Base-by-base conservation (phyloP, 2,797 vertebrate genomes). In the Cuniculus paca region DNA sequence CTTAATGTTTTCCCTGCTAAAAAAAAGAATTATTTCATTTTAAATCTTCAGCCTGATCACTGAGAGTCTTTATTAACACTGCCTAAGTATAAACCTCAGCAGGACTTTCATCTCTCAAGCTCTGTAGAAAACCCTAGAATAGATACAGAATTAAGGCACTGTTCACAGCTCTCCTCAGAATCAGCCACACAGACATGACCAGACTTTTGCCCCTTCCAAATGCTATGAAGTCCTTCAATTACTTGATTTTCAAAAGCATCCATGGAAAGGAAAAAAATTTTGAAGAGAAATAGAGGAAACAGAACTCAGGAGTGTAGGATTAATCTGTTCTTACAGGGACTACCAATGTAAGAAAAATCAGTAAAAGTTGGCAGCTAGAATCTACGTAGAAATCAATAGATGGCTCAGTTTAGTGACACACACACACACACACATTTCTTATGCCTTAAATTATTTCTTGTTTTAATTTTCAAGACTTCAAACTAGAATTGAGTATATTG, bases 231-330 rank as follows among this genome's bases (percentile, higher is more conserved):
- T 31, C 75, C 58, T 91, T 92, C 72, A 89, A 82, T 75, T 77
- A 54, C 78, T 60, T 97, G 75, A n/a, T 92, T 94, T 96, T 91
- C 80, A 86, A 98, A 95, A 95, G 42, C n/a, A 95, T 75, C 28
- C 2, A 10, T 77, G 48, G 84, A 97, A 77, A 20, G 11, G 31
- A 89, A 87, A n/a, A 68, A 93, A 88, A 28, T 86, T 77, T 85
- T 93, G 31, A 96, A 96, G 96, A 95, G 79, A 88, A 65, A 72
- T 89, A 56, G 6, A 20, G 17, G 7, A 75, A 91, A 70, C 1
- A 82, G n/a, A 90, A 88, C n/a, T 78, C 75, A 86, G 8, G 34
- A 54, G 39, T 22, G 20, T 58, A 39, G 61, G 42, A 92, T 89
- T 85, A 86, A n/a, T 70, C 63, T 75, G 26, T 91, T 61, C 92